These are phyloP conservation scores for Ceyx melanurus DNA, from an alignment of 2,113 vertebrate genomes.

Conservation along the genomic window DNA sequence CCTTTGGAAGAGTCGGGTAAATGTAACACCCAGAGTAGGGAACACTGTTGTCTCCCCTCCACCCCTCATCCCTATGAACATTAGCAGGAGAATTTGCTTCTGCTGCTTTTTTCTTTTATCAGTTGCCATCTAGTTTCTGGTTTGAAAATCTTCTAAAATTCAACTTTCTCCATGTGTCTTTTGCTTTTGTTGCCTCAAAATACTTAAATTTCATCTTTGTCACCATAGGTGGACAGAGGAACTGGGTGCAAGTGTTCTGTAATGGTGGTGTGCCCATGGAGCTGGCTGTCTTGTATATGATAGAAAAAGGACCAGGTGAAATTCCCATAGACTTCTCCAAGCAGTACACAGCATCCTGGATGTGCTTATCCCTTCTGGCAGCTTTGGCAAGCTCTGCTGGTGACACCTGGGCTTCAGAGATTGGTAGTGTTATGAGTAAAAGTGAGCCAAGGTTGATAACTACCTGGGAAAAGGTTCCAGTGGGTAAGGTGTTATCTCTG, in stretches of 20 bases:
- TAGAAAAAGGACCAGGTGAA: conserved; percentile 94
- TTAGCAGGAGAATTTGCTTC: neutral
- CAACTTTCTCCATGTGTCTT: neutral
- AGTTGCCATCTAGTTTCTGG: neutral
- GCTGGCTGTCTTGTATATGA: conserved; percentile 94
- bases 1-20: neutral
- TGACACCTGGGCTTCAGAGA: conserved; percentile 96
- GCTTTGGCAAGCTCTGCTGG: conserved; percentile 88
- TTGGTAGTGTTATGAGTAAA: conserved; percentile 86
- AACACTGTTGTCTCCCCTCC: neutral
- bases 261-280: conserved; percentile 93
- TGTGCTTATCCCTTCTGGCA: conserved; percentile 93
- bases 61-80: neutral
- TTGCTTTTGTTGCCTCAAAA: conserved; percentile 11
- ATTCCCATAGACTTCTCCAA: conserved; percentile 90
- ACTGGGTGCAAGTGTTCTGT: conserved; percentile 95
- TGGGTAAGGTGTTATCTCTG: conserved; percentile 78
- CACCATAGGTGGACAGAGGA: conserved; percentile 89
- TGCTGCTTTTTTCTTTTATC: neutral
- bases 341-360: conserved; percentile 93
- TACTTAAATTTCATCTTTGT: neutral
- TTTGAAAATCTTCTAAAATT: neutral
- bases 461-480: conserved; percentile 90
- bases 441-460: conserved; percentile 89
- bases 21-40: neutral